phyloP scores from a whole-genome alignment of 2,888 invertebrate species.

The Limnephilus marmoratus region DNA sequence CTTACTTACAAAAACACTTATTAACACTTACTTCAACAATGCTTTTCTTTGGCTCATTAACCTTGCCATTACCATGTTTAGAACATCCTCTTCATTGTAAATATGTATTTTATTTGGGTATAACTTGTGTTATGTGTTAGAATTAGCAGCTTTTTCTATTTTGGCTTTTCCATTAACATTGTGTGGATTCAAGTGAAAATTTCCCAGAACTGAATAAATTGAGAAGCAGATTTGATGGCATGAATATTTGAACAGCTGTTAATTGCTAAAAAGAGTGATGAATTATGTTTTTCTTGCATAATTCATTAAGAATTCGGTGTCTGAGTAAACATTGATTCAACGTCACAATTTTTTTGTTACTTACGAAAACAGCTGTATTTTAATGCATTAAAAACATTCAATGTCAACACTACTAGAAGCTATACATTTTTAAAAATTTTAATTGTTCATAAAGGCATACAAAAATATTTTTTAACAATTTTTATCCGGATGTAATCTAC shows the following conservation, averaged over 20 bases:
- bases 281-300: background rate
- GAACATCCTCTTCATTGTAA: slow-evolving; percentile 15
- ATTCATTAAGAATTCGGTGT: background rate
- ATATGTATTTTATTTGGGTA: slow-evolving; percentile 17
- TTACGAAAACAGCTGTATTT: background rate
- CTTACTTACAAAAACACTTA: background rate
- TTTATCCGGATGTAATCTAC: background rate
- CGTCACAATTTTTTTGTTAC: background rate
- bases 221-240: slow-evolving; percentile 10
- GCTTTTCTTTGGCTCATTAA: background rate
- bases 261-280: background rate
- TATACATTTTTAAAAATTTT: background rate
- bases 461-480: background rate
- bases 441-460: background rate
- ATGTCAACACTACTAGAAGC: background rate
- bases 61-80: background rate
- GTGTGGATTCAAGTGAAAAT: background rate
- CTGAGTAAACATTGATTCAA: background rate
- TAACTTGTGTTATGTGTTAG: background rate
- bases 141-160: slow-evolving; percentile 40
- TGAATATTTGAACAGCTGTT: slow-evolving; percentile 11
- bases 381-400: background rate
- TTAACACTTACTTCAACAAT: slow-evolving; percentile 1
- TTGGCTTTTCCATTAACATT: background rate
- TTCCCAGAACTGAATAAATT: background rate